Base-by-base conservation (phyloP, 2,888 invertebrate genomes). In the Sabatieria punctata region DNA sequence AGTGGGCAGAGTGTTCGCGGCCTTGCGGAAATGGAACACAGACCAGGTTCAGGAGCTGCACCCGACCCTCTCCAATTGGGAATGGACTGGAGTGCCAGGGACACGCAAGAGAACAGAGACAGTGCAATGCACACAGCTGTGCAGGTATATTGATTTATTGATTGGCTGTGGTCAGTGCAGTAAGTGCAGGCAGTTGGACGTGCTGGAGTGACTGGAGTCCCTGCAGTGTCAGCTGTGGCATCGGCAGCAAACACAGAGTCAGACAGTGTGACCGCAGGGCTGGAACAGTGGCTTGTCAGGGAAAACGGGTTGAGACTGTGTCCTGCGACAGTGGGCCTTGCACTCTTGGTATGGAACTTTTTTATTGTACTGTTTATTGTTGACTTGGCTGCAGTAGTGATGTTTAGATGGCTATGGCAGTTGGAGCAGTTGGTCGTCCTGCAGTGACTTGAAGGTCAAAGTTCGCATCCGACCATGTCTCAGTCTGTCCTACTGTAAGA, bases 401-500 rank as follows among this genome's bases (percentile, higher is more conserved):
- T 11, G 18, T 24, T n/a, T 25, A 48, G 48, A 48, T 41, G 48
- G 48, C 13, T 48, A 27, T 26, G 48, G 45, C 27, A 13, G n/a
- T 4, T 48, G 48, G 48, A 30, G 27, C 11, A 22, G 21, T 4
- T 48, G 48, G 48, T 45, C 45, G 15, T n/a, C 39, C 21, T 48
- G 48, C 46, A 30, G 33, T n/a, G 40, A 40, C 11, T 18, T 47
- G 30, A 38, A 40, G 11, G 27, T 48, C 6, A 46, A 24, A 22
- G 45, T 48, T 19, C 48, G 48, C 4, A 6, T 47, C 3, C 45
- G 48, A 4, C 46, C 48, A 4, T 47, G 48, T 40, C 38, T 48
- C n/a, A 21, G 21, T 18, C 24, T 6, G 8, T 15, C 23, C 26
- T 18, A 24, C 22, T 48, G 48, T 24, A 23, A 39, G 4, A 40